Evolutionary conservation across 2,113 vertebrate species (phyloP), one percentile per base, ranked within the genome.

Genomic region (Arvicanthis niloticus): DNA sequence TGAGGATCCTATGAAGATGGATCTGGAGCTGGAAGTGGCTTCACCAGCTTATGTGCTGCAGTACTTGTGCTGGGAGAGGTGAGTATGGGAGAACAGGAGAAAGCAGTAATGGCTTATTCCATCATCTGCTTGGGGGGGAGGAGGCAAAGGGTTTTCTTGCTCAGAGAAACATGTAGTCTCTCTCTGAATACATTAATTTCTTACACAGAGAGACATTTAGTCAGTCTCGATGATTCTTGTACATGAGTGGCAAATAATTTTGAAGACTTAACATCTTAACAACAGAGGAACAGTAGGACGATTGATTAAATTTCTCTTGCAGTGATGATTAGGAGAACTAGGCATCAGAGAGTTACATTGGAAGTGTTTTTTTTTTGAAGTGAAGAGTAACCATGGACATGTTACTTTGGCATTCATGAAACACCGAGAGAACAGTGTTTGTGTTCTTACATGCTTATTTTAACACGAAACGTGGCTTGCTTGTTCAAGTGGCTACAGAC

Each of bases 211-310:
- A 51, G 62, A 81, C 31, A 91, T 82, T 87, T 88, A 65, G 22
- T 94, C 42, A 22, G 24, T 89, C n/a, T 42, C 21, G 51, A 68
- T 80, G 62, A 68, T 77, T 48, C 56, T 37, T 15, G 22, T 48
- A 53, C 91, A 97, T 19, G 24, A 92, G 82, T 80, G 2, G 24
- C 60, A 92, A n/a, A 56, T 29, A 77, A 88, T 91, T 97, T 77
- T 96, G 94, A 94, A 92, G 60, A 92, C 24, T 75, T 88, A 90
- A 96, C 92, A 67, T 34, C 34, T 89, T 86, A 89, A 89, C 22
- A 92, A 81, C 15, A 89, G 91, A 82, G 65, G 86, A 85, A 92
- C 34, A 51, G 88, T 75, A 67, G 48, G 51, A 75, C 48, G 26
- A 67, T 75, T 93, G 88, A 94, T 92, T 91, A 89, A 87, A 68